These are phyloP conservation scores for Eutrigla gurnardus DNA, from an alignment of 2,797 vertebrate species.

Conservation along the genomic window DNA sequence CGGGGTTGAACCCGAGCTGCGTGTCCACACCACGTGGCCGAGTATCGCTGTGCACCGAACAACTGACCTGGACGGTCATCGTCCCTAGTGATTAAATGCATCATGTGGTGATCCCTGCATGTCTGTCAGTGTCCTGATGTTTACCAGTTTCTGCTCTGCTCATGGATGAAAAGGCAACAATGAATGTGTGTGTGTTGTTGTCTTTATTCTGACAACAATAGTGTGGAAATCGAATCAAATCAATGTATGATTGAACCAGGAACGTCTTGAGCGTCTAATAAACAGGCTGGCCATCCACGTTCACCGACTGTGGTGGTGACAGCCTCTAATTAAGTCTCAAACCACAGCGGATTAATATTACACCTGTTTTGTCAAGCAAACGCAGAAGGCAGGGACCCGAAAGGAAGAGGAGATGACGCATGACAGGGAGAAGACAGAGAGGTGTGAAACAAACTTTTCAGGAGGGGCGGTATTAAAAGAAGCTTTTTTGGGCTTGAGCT, in stretches of 20 bases:
- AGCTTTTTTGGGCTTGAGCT: constrained; percentile 48
- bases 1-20: constrained; percentile 41
- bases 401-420: constrained; percentile 16
- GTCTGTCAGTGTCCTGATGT: background rate
- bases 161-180: constrained; percentile 24
- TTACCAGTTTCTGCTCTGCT: constrained; percentile 8
- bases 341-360: constrained; percentile 45
- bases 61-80: constrained; percentile 8
- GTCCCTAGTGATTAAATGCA: constrained; percentile 30
- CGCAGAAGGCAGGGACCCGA: constrained; percentile 14
- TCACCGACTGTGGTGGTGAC: constrained; percentile 49
- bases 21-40: constrained; percentile 18
- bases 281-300: constrained; percentile 49
- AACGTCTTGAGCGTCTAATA: constrained; percentile 53
- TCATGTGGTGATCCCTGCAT: constrained; percentile 9
- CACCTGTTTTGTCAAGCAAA: constrained; percentile 46
- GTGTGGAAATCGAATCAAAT: constrained; percentile 41
- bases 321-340: constrained; percentile 63
- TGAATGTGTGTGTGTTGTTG: background rate
- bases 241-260: constrained; percentile 35
- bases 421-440: constrained; percentile 40
- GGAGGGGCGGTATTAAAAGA: constrained; percentile 52
- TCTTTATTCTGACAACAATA: constrained; percentile 7
- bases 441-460: constrained; percentile 50
- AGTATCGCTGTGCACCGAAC: constrained; percentile 11